Evolutionary conservation across 2,888 invertebrate genomes (phyloP), one percentile per base, ranked within the genome.

Genomic region (Tenthredo notha): DNA sequence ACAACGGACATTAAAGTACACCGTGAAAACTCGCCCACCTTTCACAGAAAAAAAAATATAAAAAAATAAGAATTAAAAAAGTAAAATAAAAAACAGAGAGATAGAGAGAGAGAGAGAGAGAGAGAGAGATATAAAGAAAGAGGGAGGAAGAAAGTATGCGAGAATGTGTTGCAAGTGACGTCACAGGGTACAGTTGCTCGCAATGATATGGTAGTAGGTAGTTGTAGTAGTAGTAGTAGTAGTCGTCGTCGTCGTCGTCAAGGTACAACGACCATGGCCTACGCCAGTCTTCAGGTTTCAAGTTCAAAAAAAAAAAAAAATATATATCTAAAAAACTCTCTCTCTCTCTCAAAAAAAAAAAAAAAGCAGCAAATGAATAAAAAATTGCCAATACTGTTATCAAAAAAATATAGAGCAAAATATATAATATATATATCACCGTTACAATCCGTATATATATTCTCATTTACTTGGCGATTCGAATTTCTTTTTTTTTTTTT

Each of bases 131-230:
- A n/a, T n/a, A n/a, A n/a, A 21, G n/a, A 61, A 33, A 67, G 67
- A 33, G 21, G 29, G 21, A 65, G 65, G 12, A 0, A 29, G 65
- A 65, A 15, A 72, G 18, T 58, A 58, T 61, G 25, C 61, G 25
- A 61, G 47, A 29, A 74, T 74, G 43, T 74, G 43, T 74, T 47
- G 74, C 74, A 29, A 47, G 47, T n/a, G 40, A 74, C 74, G 74
- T 74, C 74, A 74, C 74, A 43, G 74, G 74, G 40, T 74, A 74
- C 74, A 43, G 74, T 74, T 74, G 74, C 43, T 74, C 47, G 43
- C 47, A 10, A 25, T 65, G n/a, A 65, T 25, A n/a, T 12, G 21
- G 21, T 25, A 25, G 58, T 15, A 47, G 47, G 10, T 43, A 10
- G 40, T 43, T 10, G 10, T 40, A 21, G 9, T 25, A n/a, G n/a